These are phyloP conservation scores for Pycnomerus fuliginosus DNA, from an alignment of 2,888 invertebrate species.

Conservation along the genomic window DNA sequence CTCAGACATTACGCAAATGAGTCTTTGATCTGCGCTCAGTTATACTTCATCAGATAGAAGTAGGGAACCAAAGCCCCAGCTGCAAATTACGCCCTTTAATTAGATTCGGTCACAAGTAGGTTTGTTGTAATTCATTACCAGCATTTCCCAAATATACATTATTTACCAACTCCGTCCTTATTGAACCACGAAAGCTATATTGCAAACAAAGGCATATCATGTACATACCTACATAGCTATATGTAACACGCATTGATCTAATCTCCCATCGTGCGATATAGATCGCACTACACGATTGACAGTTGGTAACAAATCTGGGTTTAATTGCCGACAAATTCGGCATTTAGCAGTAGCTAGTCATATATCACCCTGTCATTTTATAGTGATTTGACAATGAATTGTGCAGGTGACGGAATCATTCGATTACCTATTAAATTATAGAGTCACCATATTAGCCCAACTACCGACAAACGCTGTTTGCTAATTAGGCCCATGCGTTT, in stretches of 20 bases:
- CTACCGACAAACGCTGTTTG: no score
- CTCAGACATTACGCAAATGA: constrained; percentile 8
- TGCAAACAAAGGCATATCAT: no score
- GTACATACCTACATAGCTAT: no score
- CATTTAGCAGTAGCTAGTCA: constrained; percentile 33
- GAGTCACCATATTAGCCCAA: no score
- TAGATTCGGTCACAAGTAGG: constrained; percentile 12
- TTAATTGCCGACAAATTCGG: constrained; percentile 38
- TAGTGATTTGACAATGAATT: constrained; percentile 33
- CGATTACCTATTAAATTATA: no score
- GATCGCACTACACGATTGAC: no score
- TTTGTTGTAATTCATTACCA: constrained; percentile 18
- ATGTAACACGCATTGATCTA: no score
- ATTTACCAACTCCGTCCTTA: constrained; percentile 8
- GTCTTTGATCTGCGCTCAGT: constrained; percentile 7
- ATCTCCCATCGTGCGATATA: no score
- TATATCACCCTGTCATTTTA: constrained; percentile 35
- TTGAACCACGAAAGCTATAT: neutral
- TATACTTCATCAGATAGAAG: constrained; percentile 8
- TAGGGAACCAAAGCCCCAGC: constrained; percentile 4
- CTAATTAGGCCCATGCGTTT: no score
- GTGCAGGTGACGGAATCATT: no score
- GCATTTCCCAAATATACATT: constrained; percentile 2
- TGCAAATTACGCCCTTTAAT: constrained; percentile 21
- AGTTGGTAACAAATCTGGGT: constrained; percentile 33